phyloP scores from a whole-genome alignment of 2,113 vertebrate genomes.

The Balaeniceps rex region DNA sequence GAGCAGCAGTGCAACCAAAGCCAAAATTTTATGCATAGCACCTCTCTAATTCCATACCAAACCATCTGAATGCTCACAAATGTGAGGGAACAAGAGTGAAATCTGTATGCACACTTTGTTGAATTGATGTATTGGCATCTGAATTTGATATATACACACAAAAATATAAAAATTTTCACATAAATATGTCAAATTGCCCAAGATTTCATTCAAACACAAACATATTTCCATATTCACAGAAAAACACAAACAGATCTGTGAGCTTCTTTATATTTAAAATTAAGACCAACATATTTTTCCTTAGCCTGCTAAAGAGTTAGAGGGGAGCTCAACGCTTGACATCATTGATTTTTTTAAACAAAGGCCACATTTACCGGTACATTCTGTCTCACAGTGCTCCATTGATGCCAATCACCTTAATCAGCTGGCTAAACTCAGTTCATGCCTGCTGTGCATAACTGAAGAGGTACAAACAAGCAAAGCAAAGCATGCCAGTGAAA shows the following conservation, averaged over 20 bases:
- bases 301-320: not conserved
- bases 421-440: not conserved
- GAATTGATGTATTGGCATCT: not conserved
- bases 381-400: not conserved
- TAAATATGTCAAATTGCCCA: not conserved
- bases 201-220: not conserved
- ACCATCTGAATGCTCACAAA: not conserved
- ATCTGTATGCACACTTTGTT: not conserved
- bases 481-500: not conserved
- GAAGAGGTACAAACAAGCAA: conserved; percentile 3
- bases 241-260: not conserved
- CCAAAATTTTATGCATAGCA: not conserved
- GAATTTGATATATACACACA: not conserved
- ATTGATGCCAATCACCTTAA: conserved; percentile 4
- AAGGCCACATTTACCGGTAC: not conserved
- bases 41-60: not conserved
- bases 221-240: not conserved
- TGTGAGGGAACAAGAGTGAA: not conserved
- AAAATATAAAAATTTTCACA: not conserved
- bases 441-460: not conserved
- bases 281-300: not conserved
- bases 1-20: not conserved
- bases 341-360: not conserved
- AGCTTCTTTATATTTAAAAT: not conserved
- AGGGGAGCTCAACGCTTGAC: not conserved